These are phyloP conservation scores for Notarius lentiginosus DNA, from an alignment of 2,113 vertebrate species.

Conservation along the genomic window DNA sequence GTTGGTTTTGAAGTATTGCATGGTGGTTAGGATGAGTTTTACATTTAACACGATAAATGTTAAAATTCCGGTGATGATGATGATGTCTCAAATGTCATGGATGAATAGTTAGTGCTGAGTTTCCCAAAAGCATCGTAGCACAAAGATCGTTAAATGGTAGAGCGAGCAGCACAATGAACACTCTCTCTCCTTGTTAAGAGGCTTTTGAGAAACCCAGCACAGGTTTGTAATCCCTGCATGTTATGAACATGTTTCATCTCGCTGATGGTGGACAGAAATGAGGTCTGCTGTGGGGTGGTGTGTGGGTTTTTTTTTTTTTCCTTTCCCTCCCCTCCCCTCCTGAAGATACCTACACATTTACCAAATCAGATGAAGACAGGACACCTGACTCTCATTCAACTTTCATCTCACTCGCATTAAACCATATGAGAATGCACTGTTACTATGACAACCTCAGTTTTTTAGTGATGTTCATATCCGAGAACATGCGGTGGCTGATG, in stretches of 20 bases:
- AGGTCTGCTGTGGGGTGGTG: too few relatives aligned
- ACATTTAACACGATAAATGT: too few relatives aligned
- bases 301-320: too few relatives aligned
- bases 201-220: too few relatives aligned
- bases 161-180: too few relatives aligned
- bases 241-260: neutral
- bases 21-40: too few relatives aligned
- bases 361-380: neutral
- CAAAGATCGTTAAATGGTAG: too few relatives aligned
- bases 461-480: conserved; percentile 20
- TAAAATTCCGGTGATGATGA: neutral
- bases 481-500: neutral
- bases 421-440: conserved; percentile 32
- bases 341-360: too few relatives aligned
- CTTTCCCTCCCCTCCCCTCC: too few relatives aligned
- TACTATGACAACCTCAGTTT: conserved; percentile 41
- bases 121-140: too few relatives aligned
- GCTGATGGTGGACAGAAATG: neutral
- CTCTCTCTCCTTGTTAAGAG: too few relatives aligned
- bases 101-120: neutral
- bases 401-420: neutral
- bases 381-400: neutral
- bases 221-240: neutral
- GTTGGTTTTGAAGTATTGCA: too few relatives aligned
- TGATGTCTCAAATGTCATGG: neutral